Evolutionary conservation across 1,140 invertebrate genomes (phyloP).

Genomic region (Brachionus paranguensis): DNA sequence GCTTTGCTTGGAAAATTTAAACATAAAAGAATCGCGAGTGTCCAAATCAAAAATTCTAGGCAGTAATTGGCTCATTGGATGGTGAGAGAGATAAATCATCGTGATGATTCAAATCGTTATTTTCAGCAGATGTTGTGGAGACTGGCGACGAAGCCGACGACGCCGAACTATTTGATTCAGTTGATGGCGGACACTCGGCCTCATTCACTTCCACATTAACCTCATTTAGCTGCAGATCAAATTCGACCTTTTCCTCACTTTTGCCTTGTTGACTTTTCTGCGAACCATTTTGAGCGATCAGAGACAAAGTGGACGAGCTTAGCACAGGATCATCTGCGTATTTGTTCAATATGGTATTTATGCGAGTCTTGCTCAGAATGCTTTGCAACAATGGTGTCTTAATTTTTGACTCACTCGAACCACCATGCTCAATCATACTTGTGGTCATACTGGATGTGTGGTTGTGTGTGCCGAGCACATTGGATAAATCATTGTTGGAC

Average conservation of each 20-base stretch:
- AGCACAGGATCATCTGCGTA: constrained; percentile 39
- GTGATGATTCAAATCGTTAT: neutral
- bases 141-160: constrained; percentile 27
- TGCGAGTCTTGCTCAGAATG: constrained; percentile 34
- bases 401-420: constrained; percentile 1
- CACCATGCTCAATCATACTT: constrained; percentile 18
- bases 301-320: constrained; percentile 34
- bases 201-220: constrained; percentile 25
- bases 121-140: neutral
- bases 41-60: neutral
- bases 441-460: constrained; percentile 25
- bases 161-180: neutral
- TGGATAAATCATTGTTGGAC: constrained; percentile 4
- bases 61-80: constrained; percentile 10
- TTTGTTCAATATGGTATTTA: constrained; percentile 31
- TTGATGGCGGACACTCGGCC: neutral
- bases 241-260: neutral
- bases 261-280: neutral
- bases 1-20: neutral
- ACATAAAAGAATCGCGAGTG: neutral
- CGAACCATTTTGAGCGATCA: constrained; percentile 5
- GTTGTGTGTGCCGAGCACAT: neutral
- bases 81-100: neutral
- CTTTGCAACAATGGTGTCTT: constrained; percentile 36
- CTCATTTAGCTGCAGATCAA: constrained; percentile 14